Conservation (phyloP, 2,113 vertebrate genomes). For the Lagopus leucura region DNA sequence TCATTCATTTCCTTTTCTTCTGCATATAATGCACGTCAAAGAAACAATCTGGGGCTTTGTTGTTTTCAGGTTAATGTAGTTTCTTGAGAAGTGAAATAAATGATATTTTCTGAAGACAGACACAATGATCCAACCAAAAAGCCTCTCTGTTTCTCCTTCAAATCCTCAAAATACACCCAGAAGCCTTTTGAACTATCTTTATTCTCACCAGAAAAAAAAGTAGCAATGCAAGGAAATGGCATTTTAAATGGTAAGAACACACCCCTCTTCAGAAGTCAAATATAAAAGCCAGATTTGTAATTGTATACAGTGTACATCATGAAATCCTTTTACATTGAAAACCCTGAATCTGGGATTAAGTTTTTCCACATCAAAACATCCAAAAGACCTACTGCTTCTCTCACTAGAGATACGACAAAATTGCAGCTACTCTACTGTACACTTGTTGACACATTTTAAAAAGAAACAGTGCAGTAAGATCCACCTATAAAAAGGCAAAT, state of each 20-base stretch:
- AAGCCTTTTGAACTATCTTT: not conserved
- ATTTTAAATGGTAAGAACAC: not conserved
- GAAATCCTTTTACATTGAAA: not conserved
- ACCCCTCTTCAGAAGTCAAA: not conserved
- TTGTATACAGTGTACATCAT: not conserved
- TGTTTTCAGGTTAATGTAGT: constrained; percentile 8
- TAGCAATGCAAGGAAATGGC: not conserved
- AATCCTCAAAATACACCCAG: not conserved
- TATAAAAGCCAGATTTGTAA: not conserved
- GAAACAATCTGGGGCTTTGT: not conserved
- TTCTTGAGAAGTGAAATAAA: constrained; percentile 4
- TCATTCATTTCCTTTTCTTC: not conserved
- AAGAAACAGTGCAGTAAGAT: not conserved
- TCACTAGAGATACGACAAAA: not conserved
- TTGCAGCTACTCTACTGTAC: not conserved
- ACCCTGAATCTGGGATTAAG: not conserved
- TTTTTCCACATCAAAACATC: not conserved
- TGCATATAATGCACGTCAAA: not conserved
- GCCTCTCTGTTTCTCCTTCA: not conserved
- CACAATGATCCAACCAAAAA: not conserved
- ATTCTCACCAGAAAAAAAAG: not conserved
- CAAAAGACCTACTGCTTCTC: not conserved
- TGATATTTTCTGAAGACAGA: not conserved
- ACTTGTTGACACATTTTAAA: not conserved
- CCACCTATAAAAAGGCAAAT: not conserved